Evolutionary conservation across 53 echinoderm and acorn worm species (phyloP).

Genomic region (Arbacia lixula): DNA sequence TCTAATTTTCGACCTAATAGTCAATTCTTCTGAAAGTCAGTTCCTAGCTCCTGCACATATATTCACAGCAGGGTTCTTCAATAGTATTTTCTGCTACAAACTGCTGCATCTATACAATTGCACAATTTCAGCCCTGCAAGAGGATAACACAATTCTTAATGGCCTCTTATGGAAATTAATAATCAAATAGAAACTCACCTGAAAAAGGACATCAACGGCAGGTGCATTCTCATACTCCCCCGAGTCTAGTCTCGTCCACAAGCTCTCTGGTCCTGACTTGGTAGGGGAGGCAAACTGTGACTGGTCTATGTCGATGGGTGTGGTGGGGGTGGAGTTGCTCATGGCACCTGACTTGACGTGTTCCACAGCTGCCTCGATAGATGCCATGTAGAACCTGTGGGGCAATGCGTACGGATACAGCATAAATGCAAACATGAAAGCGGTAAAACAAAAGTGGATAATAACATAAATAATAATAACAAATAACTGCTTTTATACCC

Average conservation of each 20-base stretch:
- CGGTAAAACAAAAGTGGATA: not conserved
- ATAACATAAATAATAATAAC: too few species aligned
- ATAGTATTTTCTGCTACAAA: too few species aligned
- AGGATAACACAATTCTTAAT: too few species aligned
- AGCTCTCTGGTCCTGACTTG: conserved; percentile 62
- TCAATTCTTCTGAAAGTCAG: too few species aligned
- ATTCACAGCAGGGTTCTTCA: too few species aligned
- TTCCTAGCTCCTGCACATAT: too few species aligned
- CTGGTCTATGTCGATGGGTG: conserved; percentile 64
- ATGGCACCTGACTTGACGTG: conserved; percentile 90
- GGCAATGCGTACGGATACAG: not conserved
- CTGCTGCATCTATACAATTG: too few species aligned
- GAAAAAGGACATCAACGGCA: conserved; percentile 80
- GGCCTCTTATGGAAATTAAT: too few species aligned
- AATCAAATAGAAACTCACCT: conserved; percentile 53
- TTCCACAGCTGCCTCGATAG: conserved; percentile 92
- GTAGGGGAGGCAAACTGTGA: conserved; percentile 34
- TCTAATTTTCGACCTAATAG: too few species aligned
- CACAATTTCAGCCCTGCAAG: too few species aligned
- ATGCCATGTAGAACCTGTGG: conserved; percentile 93
- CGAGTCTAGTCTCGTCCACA: conserved; percentile 84
- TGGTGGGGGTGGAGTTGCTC: conserved; percentile 63
- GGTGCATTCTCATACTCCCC: conserved; percentile 73
- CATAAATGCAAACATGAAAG: not conserved
- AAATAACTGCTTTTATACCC: too few species aligned